These are phyloP conservation scores for Drosophila erecta DNA, from an alignment of 1,140 invertebrate species.

Conservation along the genomic window DNA sequence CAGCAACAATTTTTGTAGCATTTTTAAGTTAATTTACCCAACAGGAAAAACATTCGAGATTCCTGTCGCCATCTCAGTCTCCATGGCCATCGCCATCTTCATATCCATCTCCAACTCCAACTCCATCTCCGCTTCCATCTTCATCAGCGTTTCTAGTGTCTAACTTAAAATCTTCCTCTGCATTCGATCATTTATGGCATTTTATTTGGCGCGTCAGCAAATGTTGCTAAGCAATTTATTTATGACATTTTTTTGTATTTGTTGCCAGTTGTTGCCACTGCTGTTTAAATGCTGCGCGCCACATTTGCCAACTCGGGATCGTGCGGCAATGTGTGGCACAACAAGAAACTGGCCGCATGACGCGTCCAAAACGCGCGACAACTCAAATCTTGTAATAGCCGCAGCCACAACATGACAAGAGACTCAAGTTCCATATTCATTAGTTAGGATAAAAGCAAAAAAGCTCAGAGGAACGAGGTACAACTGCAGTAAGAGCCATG, in stretches of 20 bases:
- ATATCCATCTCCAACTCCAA: conserved; percentile 15
- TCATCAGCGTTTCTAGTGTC: conserved; percentile 44
- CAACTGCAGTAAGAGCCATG: conserved; percentile 43
- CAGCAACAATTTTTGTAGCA: conserved; percentile 79
- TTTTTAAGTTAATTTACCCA: conserved; percentile 84
- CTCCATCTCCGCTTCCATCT: conserved; percentile 48
- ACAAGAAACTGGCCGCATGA: conserved; percentile 75
- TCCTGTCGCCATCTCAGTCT: conserved; percentile 40
- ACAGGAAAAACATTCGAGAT: conserved; percentile 80
- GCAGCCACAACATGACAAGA: conserved; percentile 63
- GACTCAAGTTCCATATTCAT: conserved; percentile 82
- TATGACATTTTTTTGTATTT: conserved; percentile 77
- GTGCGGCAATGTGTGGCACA: conserved; percentile 79
- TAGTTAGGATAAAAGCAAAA: conserved; percentile 62
- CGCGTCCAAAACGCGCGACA: conserved; percentile 76
- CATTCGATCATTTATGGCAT: conserved; percentile 83
- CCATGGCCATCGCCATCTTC: conserved; percentile 5
- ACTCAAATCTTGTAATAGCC: conserved; percentile 72
- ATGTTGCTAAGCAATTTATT: conserved; percentile 84
- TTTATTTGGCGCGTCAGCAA: conserved; percentile 84
- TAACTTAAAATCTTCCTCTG: conserved; percentile 72
- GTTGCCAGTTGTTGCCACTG: conserved; percentile 40
- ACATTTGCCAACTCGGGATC: conserved; percentile 68
- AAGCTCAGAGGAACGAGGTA: conserved; percentile 10
- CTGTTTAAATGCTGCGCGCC: conserved; percentile 50